Evolutionary conservation across 2,888 invertebrate genomes (phyloP), one percentile per base, ranked within the genome.

Genomic region (Pristionchus fissidentatus): DNA sequence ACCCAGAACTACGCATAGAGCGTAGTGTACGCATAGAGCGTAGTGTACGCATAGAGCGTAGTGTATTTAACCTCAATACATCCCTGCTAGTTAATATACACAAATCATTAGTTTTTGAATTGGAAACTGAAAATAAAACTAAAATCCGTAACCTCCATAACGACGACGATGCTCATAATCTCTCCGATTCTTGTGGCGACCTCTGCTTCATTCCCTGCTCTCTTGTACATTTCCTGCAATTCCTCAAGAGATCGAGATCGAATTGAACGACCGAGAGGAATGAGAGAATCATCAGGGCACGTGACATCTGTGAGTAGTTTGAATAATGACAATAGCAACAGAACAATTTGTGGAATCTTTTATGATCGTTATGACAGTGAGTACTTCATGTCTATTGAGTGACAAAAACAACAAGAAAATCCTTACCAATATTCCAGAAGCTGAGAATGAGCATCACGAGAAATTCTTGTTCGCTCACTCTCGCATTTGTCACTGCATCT

Each of bases 391-490:
- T 57, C 57, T n/a, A n/a, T n/a, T n/a, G n/a, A n/a, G n/a, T n/a
- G n/a, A n/a, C n/a, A n/a, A n/a, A n/a, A n/a, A 57, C 5, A 26
- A 19, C 26, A 26, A 26, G 32, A 22, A 38, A 66, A 22, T 66
- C 4, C 66, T 32, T 22, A 66, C 66, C 66, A 38, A 66, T 32
- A 66, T 66, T 38, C 66, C 66, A 66, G 66, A 66, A 66, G 13
- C 15, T 22, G 41, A 66, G 66, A 32, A 35, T 22, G n/a, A 66
- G 19, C 22, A 66, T 22, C 1, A 38, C 66, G 3, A 66, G 38
- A 38, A 66, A 38, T 38, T 66, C 66, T 3, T 38, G 13, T 32
- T 32, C 22, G 7, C 35, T 22, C n/a, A 66, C 19, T 41, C 35
- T 38, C 15, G 66, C 66, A 15, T 66, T 66, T 38, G 15, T 66